Conservation (phyloP, 2,113 vertebrate species). For the Diphyllodes magnificus region DNA sequence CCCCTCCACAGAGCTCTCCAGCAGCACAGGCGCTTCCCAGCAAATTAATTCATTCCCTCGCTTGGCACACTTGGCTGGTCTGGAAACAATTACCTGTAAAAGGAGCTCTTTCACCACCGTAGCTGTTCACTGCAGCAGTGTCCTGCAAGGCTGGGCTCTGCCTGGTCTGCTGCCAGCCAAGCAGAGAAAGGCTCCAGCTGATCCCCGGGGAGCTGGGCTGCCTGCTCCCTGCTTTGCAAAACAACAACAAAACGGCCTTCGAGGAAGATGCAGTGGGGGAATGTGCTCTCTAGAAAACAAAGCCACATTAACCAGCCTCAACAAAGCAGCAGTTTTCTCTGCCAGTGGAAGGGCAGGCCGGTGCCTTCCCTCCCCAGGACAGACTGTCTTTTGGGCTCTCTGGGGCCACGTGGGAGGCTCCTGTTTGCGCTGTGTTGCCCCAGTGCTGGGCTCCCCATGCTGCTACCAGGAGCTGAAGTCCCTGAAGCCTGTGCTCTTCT, state of each 20-base stretch:
- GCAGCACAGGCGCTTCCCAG: neutral
- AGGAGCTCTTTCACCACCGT: neutral
- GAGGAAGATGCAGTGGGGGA: slow-evolving; percentile 22
- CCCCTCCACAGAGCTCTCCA: neutral
- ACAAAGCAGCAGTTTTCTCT: slow-evolving; percentile 37
- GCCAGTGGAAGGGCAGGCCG: neutral
- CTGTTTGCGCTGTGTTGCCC: neutral
- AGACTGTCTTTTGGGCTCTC: neutral
- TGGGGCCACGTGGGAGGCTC: neutral
- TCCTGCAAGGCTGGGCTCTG: neutral
- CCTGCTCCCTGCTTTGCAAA: neutral
- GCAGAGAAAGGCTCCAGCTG: neutral
- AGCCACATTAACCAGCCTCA: slow-evolving; percentile 46
- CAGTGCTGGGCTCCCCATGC: neutral
- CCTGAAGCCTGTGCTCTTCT: slow-evolving; percentile 78
- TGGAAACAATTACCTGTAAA: slow-evolving; percentile 6
- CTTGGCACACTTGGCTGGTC: neutral
- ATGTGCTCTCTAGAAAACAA: slow-evolving; percentile 46
- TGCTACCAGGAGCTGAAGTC: slow-evolving; percentile 97
- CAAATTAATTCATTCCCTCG: neutral
- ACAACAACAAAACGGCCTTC: slow-evolving; percentile 34
- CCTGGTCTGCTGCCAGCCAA: neutral
- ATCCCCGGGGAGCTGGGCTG: neutral
- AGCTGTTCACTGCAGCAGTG: neutral
- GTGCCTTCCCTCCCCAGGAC: slow-evolving; percentile 25